A percentile compares a stretch with the other conserved stretches of the same genome.
Conservation (phyloP, 2,888 invertebrate genomes). For the Philhelius pedissequus region DNA sequence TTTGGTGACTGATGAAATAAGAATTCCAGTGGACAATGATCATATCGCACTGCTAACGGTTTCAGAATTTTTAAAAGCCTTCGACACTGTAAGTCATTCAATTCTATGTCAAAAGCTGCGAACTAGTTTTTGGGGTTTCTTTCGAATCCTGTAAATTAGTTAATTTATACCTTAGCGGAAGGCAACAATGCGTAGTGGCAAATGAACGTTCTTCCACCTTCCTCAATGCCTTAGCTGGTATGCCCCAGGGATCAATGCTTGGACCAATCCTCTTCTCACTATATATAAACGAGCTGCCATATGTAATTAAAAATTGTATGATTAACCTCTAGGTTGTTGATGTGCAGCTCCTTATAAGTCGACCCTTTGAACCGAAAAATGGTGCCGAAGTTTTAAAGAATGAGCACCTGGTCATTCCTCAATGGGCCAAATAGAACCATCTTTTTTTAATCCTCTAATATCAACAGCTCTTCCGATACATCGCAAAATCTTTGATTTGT, state of each 20-base stretch:
- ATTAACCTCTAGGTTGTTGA: background rate
- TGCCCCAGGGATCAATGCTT: background rate
- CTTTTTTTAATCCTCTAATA: background rate
- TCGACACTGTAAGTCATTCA: too few species aligned
- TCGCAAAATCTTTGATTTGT: too few species aligned
- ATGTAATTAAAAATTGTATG: background rate
- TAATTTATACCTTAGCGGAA: too few species aligned
- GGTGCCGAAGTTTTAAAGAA: background rate
- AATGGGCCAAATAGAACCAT: background rate
- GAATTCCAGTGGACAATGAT: background rate
- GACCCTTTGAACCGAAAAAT: background rate
- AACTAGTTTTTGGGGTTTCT: too few species aligned
- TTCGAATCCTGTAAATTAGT: too few species aligned
- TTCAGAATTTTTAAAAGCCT: background rate
- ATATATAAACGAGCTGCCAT: background rate
- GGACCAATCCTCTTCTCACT: background rate
- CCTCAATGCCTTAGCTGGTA: too few species aligned
- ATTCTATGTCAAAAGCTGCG: too few species aligned
- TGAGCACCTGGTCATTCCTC: background rate
- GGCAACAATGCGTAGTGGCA: too few species aligned
- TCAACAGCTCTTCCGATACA: background rate
- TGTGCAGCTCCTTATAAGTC: background rate
- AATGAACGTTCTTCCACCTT: too few species aligned
- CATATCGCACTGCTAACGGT: background rate
- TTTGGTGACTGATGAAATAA: background rate